Conservation (phyloP, 2,888 invertebrate genomes). For the Chrysolina haemoptera region DNA sequence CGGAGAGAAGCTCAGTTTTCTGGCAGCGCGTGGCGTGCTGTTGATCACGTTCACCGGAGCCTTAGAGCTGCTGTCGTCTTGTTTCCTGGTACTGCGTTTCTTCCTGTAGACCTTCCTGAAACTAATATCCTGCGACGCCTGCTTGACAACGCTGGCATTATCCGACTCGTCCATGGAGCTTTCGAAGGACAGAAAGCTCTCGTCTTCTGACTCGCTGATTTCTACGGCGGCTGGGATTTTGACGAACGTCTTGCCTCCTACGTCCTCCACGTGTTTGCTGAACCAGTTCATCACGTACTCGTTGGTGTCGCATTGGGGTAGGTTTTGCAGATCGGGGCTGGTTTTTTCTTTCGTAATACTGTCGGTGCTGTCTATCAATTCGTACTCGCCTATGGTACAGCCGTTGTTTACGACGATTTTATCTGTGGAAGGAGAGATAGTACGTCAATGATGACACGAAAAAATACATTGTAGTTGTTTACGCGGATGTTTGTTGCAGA, state of each 20-base stretch:
- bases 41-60: neutral
- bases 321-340: slow-evolving; percentile 41
- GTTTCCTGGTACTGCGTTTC: slow-evolving; percentile 50
- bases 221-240: slow-evolving; percentile 27
- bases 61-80: neutral
- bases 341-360: slow-evolving; percentile 50
- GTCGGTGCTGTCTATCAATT: slow-evolving; percentile 64
- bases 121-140: slow-evolving; percentile 50
- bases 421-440: slow-evolving; percentile 70
- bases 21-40: neutral
- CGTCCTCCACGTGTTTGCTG: slow-evolving; percentile 54
- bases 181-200: slow-evolving; percentile 49
- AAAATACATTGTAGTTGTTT: slow-evolving; percentile 7
- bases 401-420: slow-evolving; percentile 77
- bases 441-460: neutral
- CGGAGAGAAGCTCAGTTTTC: neutral
- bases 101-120: slow-evolving; percentile 58
- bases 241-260: slow-evolving; percentile 28
- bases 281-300: slow-evolving; percentile 67
- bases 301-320: slow-evolving; percentile 62
- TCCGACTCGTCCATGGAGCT: slow-evolving; percentile 60
- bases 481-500: neutral
- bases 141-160: slow-evolving; percentile 47
- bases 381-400: slow-evolving; percentile 75
- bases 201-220: slow-evolving; percentile 33